Evolutionary conservation across 2,888 invertebrate species (phyloP).

Genomic region (Eubasilissa splendida): DNA sequence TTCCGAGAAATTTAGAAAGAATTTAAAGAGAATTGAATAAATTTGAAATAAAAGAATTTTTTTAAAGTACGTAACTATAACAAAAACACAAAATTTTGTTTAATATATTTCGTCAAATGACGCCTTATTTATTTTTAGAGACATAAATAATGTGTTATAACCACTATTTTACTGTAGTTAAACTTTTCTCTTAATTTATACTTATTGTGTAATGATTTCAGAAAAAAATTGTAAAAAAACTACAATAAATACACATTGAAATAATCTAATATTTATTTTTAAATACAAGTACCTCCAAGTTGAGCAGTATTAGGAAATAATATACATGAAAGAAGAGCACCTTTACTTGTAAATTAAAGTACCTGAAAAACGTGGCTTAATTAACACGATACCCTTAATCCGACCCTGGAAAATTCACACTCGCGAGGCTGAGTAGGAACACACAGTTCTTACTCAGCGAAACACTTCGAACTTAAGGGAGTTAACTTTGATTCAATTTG

Average conservation of each 20-base stretch:
- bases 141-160: not conserved
- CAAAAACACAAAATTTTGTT: not conserved
- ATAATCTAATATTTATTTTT: no score
- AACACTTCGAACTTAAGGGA: constrained; percentile 49
- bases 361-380: not conserved
- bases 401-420: constrained; percentile 14
- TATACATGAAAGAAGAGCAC: not conserved
- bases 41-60: not conserved
- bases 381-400: not conserved
- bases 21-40: no score
- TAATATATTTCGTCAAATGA: not conserved
- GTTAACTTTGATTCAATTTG: constrained; percentile 56
- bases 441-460: constrained; percentile 42
- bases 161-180: no score
- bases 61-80: not conserved
- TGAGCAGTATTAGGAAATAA: no score
- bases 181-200: no score
- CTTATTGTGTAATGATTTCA: no score
- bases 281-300: no score
- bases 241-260: no score
- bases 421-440: constrained; percentile 30
- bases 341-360: not conserved
- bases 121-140: not conserved
- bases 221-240: no score
- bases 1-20: no score